Evolutionary conservation across 2,797 vertebrate genomes (phyloP).

Genomic region (Paedocypris micromegethes): DNA sequence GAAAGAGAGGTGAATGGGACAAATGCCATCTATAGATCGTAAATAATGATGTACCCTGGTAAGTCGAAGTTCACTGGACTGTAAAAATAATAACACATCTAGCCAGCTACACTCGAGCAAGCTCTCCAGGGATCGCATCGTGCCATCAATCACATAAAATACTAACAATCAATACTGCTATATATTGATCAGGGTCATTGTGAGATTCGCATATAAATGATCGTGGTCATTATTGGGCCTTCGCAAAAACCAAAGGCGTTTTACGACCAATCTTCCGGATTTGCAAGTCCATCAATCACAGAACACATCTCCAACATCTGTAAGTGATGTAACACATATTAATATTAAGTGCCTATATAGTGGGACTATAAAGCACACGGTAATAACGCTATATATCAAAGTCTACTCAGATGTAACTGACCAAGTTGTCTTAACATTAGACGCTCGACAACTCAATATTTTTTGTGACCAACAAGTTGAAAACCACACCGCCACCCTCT

Average conservation of each 20-base stretch:
- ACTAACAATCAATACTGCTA: constrained; percentile 64
- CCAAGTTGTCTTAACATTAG: no score
- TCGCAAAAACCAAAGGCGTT: constrained; percentile 49
- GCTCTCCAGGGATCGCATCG: constrained; percentile 50
- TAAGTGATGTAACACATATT: constrained; percentile 13
- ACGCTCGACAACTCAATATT: no score
- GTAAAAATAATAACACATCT: constrained; percentile 48
- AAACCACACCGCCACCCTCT: no score
- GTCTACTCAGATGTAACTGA: no score
- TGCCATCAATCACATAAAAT: constrained; percentile 56
- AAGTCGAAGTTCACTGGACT: constrained; percentile 58
- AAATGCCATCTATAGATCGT: constrained; percentile 37
- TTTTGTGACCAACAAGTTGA: no score
- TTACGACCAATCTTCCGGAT: constrained; percentile 50
- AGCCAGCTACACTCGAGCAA: constrained; percentile 46
- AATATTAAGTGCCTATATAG: constrained; percentile 3
- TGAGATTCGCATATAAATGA: constrained; percentile 62
- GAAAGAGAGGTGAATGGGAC: constrained; percentile 23
- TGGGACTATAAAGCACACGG: not conserved
- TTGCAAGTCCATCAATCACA: constrained; percentile 39
- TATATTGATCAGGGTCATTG: constrained; percentile 63
- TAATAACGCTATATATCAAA: not conserved
- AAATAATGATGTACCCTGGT: constrained; percentile 47
- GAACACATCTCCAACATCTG: constrained; percentile 12
- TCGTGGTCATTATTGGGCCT: constrained; percentile 47